Conservation (phyloP, 2,888 invertebrate species). For the Ariolimax columbianus region DNA sequence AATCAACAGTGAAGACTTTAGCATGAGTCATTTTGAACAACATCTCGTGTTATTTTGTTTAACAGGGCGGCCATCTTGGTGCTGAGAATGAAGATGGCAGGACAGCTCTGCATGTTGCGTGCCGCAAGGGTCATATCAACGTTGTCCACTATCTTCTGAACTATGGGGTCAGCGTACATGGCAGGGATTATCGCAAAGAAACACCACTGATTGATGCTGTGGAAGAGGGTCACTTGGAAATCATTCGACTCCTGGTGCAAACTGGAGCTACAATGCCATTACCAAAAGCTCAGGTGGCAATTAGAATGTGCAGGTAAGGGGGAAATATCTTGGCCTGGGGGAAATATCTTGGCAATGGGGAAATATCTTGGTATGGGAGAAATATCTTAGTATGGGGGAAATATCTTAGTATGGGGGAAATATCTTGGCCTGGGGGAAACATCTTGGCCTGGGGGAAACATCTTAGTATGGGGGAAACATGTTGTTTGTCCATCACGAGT, state of each 20-base stretch:
- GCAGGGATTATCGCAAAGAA: slow-evolving; percentile 82
- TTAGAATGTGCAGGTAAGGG: slow-evolving; percentile 84
- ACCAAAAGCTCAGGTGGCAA: slow-evolving; percentile 83
- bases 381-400: too few relatives aligned
- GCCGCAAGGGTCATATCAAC: slow-evolving; percentile 84
- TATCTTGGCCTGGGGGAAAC: too few relatives aligned
- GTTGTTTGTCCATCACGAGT: too few relatives aligned
- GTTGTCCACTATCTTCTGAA: slow-evolving; percentile 87
- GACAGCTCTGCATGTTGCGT: slow-evolving; percentile 90
- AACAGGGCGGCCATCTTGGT: slow-evolving; percentile 86
- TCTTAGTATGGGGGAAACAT: too few relatives aligned
- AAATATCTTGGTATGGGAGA: too few relatives aligned
- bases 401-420: too few relatives aligned
- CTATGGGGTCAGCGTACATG: slow-evolving; percentile 90
- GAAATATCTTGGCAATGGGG: too few relatives aligned
- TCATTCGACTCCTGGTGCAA: slow-evolving; percentile 84
- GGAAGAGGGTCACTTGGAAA: slow-evolving; percentile 72
- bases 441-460: too few relatives aligned
- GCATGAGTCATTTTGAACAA: too few relatives aligned
- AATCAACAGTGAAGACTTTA: too few relatives aligned
- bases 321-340: too few relatives aligned
- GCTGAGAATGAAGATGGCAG: slow-evolving; percentile 86
- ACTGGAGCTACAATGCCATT: slow-evolving; percentile 87
- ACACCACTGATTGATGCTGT: slow-evolving; percentile 84
- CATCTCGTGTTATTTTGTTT: too few relatives aligned